These are phyloP conservation scores for Neodiprion lecontei DNA, from an alignment of 1,140 invertebrate genomes.

Conservation along the genomic window DNA sequence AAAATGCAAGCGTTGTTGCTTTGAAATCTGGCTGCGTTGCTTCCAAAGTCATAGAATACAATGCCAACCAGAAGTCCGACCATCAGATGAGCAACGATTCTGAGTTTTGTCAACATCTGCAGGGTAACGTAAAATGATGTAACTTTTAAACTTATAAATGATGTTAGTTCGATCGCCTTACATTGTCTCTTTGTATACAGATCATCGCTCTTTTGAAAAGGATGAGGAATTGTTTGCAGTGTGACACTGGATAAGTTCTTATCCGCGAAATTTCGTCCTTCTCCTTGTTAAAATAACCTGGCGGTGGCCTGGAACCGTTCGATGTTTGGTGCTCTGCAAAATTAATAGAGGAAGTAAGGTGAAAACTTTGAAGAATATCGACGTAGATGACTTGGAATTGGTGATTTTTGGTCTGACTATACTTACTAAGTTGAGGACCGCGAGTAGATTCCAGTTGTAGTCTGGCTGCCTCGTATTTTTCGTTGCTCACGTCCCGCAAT, in stretches of 20 bases:
- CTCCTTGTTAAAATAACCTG: not conserved
- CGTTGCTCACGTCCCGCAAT: conserved; percentile 30
- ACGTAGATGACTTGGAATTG: conserved; percentile 14
- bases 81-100: conserved; percentile 74
- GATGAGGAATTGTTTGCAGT: conserved; percentile 67
- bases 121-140: conserved; percentile 39
- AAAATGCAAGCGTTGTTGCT: conserved; percentile 86
- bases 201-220: conserved; percentile 68
- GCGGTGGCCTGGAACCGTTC: not conserved
- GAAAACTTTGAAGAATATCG: conserved; percentile 9
- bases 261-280: not conserved
- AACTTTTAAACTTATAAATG: conserved; percentile 19
- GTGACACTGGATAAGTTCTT: conserved; percentile 46
- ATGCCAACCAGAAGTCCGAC: conserved; percentile 81
- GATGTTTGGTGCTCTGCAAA: not conserved
- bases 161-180: conserved; percentile 48
- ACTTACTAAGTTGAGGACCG: conserved; percentile 16
- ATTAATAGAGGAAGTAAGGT: not conserved
- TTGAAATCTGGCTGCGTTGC: conserved; percentile 75
- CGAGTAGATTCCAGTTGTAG: not conserved
- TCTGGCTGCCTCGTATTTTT: conserved; percentile 25
- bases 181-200: conserved; percentile 69
- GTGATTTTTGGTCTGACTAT: conserved; percentile 16
- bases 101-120: conserved; percentile 76
- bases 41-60: conserved; percentile 82